Percentiles rank a stretch among this genome's conserved stretches.
These are phyloP conservation scores for Halesus radiatus DNA, from an alignment of 1,140 invertebrate species.

Conservation along the genomic window DNA sequence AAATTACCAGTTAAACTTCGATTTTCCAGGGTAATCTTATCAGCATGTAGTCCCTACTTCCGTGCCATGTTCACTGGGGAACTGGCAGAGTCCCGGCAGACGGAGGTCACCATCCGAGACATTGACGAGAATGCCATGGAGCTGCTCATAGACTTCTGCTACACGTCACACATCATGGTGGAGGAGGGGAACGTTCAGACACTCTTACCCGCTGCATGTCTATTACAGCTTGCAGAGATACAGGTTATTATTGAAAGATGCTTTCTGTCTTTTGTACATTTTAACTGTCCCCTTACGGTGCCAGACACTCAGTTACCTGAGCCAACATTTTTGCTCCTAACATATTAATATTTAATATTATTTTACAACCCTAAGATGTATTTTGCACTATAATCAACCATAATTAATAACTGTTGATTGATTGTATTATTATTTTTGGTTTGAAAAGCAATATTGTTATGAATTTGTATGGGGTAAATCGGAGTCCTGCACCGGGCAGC, in stretches of 20 bases:
- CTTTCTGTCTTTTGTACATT: no score
- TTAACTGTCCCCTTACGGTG: no score
- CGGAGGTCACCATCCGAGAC: slow-evolving; percentile 97
- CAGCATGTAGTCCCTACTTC: slow-evolving; percentile 92
- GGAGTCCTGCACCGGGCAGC: no score
- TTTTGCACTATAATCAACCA: no score
- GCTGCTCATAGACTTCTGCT: slow-evolving; percentile 97
- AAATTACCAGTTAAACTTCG: neutral
- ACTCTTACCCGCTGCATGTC: slow-evolving; percentile 94
- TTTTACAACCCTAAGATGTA: no score
- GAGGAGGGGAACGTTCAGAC: slow-evolving; percentile 99
- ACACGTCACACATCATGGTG: slow-evolving; percentile 97
- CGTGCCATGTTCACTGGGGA: slow-evolving; percentile 99
- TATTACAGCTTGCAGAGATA: slow-evolving; percentile 94
- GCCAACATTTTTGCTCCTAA: no score
- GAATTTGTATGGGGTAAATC: no score
- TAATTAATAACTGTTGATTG: no score
- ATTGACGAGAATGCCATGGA: slow-evolving; percentile 99
- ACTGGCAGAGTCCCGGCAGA: slow-evolving; percentile 95
- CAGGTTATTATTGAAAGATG: slow-evolving; percentile 61
- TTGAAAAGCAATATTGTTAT: no score
- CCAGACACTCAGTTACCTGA: no score
- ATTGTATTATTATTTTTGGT: no score
- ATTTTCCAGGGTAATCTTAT: slow-evolving; percentile 82
- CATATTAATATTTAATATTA: no score